Evolutionary conservation across 2,113 vertebrate species (phyloP).

Genomic region (Callorhinus ursinus): DNA sequence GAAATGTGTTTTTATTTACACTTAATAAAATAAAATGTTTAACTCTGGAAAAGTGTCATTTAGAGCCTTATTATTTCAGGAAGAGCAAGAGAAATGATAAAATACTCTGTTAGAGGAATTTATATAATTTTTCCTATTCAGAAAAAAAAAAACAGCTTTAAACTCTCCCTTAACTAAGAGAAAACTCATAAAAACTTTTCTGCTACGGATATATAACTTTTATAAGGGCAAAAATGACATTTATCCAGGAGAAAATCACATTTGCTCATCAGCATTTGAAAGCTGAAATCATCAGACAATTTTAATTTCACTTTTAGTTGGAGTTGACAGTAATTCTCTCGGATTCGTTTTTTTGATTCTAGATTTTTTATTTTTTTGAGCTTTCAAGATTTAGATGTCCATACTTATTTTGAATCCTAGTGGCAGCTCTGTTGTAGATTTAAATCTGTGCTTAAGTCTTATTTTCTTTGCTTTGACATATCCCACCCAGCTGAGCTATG

Average conservation of each 20-base stretch:
- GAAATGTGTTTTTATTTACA: neutral
- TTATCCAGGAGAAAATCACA: neutral
- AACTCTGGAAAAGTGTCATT: neutral
- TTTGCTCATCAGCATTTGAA: conserved; percentile 35
- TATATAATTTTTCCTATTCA: conserved; percentile 31
- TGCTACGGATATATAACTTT: neutral
- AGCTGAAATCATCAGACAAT: neutral
- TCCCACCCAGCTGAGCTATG: neutral
- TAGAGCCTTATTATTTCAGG: neutral
- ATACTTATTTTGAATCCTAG: conserved; percentile 7
- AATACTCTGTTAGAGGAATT: conserved; percentile 14
- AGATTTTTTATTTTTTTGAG: neutral
- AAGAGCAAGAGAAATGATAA: neutral
- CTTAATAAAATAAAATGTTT: neutral
- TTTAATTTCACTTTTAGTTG: conserved; percentile 37
- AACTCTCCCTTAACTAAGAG: neutral
- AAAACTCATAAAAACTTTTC: conserved; percentile 28
- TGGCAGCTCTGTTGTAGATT: conserved; percentile 12
- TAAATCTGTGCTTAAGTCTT: conserved; percentile 46
- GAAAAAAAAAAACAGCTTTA: neutral
- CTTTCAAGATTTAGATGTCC: neutral
- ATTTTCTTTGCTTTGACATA: conserved; percentile 56
- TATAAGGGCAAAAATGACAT: conserved; percentile 44
- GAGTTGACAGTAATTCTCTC: neutral
- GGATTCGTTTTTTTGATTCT: conserved; percentile 5